These are phyloP conservation scores for Desmophyllum pertusum DNA, from an alignment of 92 coral and sea anemone species.

Conservation along the genomic window DNA sequence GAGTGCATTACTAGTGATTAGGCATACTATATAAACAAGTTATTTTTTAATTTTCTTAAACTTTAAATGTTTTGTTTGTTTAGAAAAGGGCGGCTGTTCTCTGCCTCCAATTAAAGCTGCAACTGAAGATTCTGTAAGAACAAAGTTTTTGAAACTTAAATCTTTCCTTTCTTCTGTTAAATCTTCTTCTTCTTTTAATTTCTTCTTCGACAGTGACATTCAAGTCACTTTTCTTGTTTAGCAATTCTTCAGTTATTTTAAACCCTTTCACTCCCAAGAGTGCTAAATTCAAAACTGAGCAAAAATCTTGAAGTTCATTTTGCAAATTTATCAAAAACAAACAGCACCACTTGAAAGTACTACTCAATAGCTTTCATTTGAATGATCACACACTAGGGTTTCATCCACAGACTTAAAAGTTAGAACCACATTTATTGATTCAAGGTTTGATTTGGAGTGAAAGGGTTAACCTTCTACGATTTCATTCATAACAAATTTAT, in stretches of 20 bases:
- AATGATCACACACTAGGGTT: no score
- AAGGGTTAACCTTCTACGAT: no score
- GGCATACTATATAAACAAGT: background rate
- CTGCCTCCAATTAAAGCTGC: conserved; percentile 46
- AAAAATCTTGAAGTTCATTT: no score
- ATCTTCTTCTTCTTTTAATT: background rate
- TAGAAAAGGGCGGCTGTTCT: conserved; percentile 33
- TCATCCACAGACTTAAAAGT: no score
- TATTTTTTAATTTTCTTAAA: background rate
- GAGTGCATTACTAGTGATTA: background rate
- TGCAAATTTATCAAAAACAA: no score
- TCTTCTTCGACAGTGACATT: background rate
- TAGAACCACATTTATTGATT: no score
- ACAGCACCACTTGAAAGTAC: no score
- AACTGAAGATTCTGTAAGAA: conserved; percentile 39
- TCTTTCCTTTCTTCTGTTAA: background rate
- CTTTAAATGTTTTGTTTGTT: background rate
- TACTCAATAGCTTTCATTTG: no score
- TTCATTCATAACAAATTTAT: background rate
- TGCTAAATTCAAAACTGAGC: no score
- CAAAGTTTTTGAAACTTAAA: background rate
- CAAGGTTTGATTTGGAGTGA: no score
- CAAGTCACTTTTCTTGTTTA: background rate
- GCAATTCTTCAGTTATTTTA: background rate
- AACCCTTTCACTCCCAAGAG: no score